Percentiles rank a stretch among this genome's conserved stretches.
phyloP scores from a whole-genome alignment of 2,888 invertebrate species.

The Xanthorhoe spadicearia region DNA sequence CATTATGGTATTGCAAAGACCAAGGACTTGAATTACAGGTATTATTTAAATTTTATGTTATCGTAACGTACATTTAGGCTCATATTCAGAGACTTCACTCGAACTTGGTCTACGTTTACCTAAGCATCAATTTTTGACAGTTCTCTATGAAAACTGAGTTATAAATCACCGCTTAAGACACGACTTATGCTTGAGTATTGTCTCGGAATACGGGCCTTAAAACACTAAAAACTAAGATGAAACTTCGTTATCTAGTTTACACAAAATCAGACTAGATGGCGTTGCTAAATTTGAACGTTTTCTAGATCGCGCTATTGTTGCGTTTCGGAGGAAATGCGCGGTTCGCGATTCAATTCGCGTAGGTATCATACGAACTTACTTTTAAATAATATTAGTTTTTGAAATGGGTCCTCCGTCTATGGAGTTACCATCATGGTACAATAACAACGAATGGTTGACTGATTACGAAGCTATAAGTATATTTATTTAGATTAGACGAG shows the following conservation, averaged over 20 bases:
- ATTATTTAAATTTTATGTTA: neutral
- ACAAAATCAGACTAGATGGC: neutral
- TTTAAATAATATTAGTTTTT: neutral
- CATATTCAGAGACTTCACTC: no score
- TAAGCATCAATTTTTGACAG: no score
- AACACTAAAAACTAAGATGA: neutral
- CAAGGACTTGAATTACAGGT: conserved; percentile 1
- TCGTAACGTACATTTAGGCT: neutral
- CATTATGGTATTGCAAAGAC: conserved; percentile 5
- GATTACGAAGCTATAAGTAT: no score
- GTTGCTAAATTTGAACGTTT: neutral
- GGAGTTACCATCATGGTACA: neutral
- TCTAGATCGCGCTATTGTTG: neutral
- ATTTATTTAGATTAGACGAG: no score
- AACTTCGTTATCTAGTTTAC: neutral
- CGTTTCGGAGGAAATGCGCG: neutral
- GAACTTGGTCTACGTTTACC: no score
- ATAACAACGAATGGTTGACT: no score
- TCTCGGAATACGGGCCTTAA: no score
- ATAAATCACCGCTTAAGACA: no score
- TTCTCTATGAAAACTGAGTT: no score
- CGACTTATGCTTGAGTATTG: no score
- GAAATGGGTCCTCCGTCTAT: neutral
- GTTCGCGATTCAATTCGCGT: neutral
- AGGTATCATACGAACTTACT: neutral